Base-by-base conservation (phyloP, 2,113 vertebrate species). In the Rhinoptilus africanus region DNA sequence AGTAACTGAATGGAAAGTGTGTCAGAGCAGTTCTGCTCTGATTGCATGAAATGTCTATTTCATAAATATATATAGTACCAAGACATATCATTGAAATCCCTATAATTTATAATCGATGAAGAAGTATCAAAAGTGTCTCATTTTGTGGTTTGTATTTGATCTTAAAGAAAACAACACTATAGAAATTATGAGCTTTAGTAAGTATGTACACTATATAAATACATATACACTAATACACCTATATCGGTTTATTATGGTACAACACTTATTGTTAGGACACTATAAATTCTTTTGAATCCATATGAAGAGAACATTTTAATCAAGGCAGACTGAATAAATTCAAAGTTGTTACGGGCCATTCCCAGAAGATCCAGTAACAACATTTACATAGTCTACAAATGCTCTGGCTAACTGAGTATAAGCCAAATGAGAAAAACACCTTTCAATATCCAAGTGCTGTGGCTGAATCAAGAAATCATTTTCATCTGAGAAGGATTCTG, bases 291-390 rank as follows among this genome's bases (percentile, higher is more conserved):
- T 92, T 47, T 3, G 3, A 68, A 47, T 63, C 32, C 9, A 54
- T 47, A 23, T 23, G 43, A 87, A 95, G 72, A 62, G 50, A 51
- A 54, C 12, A 39, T 77, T 93, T 91, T 82, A 81, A 39, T n/a
- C 51, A 71, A 77, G 54, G 20, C 12, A 87, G 45, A 62, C 50
- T 53, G 59, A 91, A 63, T 45, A 87, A 86, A 89, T 54, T 91
- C 39, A 32, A 60, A 73, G 19, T 27, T 57, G 14, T 27, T 57
- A 69, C 10, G 43, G 43, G 32, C 41, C 45, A 18, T 37, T 85
- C 89, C 57, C 89, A 91, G 45, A 86, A 91, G 79, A 73, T 79
- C 67, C 86, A 95, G 59, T 73, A 95, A 91, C 86, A 88, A 83
- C 50, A 80, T 94, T 96, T 92, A 80, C 50, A 66, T 24, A 53